Percentiles rank a stretch among this genome's conserved stretches.
These are phyloP conservation scores for Setophaga petechia DNA, from an alignment of 2,113 vertebrate genomes.

Conservation along the genomic window DNA sequence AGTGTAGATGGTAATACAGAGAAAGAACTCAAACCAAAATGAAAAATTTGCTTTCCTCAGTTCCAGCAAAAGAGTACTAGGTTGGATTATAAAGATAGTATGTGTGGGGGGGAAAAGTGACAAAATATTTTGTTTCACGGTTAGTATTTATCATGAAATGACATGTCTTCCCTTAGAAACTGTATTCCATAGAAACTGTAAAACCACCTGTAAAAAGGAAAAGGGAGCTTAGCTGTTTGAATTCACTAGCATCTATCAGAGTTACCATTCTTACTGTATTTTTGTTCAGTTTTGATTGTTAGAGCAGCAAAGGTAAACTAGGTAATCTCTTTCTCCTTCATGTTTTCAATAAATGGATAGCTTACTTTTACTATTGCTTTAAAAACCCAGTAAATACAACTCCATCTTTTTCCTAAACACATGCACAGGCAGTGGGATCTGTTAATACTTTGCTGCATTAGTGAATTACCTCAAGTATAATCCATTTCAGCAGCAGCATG, in stretches of 20 bases:
- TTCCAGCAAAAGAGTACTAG: neutral
- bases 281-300: neutral
- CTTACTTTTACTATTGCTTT: neutral
- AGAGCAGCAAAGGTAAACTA: neutral
- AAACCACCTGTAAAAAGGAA: slow-evolving; percentile 28
- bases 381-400: neutral
- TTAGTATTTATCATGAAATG: slow-evolving; percentile 44
- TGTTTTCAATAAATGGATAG: neutral
- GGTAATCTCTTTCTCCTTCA: neutral
- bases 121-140: slow-evolving; percentile 43
- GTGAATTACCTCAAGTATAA: neutral
- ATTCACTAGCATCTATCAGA: neutral
- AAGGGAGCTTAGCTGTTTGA: neutral
- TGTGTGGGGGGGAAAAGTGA: neutral
- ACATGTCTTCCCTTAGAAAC: slow-evolving; percentile 33
- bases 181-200: neutral
- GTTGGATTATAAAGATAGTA: slow-evolving; percentile 9
- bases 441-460: neutral
- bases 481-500: neutral
- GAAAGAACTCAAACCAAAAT: neutral
- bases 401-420: neutral
- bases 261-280: neutral
- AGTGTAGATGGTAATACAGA: neutral
- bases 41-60: neutral
- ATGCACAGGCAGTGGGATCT: neutral